Base-by-base conservation (phyloP, 2,888 invertebrate species). In the Phymatocera aterrima region DNA sequence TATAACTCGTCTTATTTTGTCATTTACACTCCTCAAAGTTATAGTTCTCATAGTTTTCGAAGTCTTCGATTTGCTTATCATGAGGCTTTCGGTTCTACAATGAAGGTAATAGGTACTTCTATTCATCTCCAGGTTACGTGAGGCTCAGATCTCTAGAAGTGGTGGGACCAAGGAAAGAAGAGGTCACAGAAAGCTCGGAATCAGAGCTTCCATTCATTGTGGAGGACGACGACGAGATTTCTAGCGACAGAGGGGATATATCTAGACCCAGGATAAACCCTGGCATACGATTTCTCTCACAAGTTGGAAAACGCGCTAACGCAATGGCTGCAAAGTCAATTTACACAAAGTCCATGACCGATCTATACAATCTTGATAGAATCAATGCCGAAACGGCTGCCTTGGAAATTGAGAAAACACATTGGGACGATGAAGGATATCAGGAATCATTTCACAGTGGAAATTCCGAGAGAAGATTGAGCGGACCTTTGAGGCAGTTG, bases 71-170 rank as follows among this genome's bases (percentile, higher is more conserved):
- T n/a, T n/a, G n/a, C n/a, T n/a, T n/a, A n/a, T n/a, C n/a, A n/a
- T n/a, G n/a, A n/a, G n/a, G n/a, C n/a, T n/a, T n/a, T n/a, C n/a
- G n/a, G n/a, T n/a, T n/a, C 5, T 79, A 24, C 37, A 43, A 70
- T 77, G 5, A n/a, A 8, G 10, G 24, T 57, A 60, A 64, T 65
- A 80, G 68, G 77, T n/a, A n/a, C 77, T n/a, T 79, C 77, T 79
- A 82, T 79, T 60, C 57, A 40, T 83, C 91, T 91, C 64, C 88
- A 94, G 94, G 94, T 54, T 94, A 92, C 83, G 91, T 93, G 1
- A 93, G 92, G 83, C 87, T 94, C 18, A 92, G 92, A 83, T 91
- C 93, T 83, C 83, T 93, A 70, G 93, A 92, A 84, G 91, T 92
- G 0, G 81, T 77, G 40, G 80, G 83, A 0, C 18, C 78, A 10